Evolutionary conservation across 2,797 vertebrate species (phyloP), one percentile per base, ranked within the genome.

Genomic region (Iguana delicatissima): DNA sequence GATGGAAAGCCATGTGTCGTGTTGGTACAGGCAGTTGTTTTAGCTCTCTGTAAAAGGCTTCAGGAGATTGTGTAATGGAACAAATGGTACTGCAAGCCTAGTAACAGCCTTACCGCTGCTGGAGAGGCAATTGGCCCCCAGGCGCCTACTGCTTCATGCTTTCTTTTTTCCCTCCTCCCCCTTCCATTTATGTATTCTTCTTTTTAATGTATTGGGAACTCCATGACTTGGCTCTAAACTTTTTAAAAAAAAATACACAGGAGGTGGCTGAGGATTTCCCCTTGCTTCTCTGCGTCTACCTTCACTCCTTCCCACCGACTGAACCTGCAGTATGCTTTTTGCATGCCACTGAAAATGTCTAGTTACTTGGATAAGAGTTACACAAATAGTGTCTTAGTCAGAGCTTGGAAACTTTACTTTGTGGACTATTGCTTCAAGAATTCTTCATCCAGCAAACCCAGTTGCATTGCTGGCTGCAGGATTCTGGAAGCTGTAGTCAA

Each of bases 51-150:
- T 97, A 98, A 98, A 98, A 98, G 98, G 98, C 98, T 99, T 98
- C 98, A 98, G 99, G 98, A 99, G 98, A 98, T 98, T 97, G 98
- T 98, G 98, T 98, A 98, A 99, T 98, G 98, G 98, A 99, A 99
- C 98, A 99, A 99, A 99, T 99, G 98, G 98, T 98, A 97, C 98
- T 98, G 97, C 93, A 97, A 98, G 98, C 98, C 97, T 97, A 96
- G 97, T 98, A 99, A 99, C 99, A 99, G 99, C 98, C 99, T 98
- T 98, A 98, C 98, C 97, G 97, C 98, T 98, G 98, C 98, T 98
- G 98, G 98, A 97, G 98, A 98, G 98, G 96, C 98, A 98, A 96
- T 97, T 97, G 97, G 97, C 97, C 98, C 98, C 97, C 95, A 95
- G 98, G 98, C 98, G 96, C 97, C 97, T 97, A 97, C 98, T 98